Percentiles rank a stretch among this genome's conserved stretches.
Conservation (phyloP, 2,797 vertebrate genomes). For the Amblyopsis hoosieri region DNA sequence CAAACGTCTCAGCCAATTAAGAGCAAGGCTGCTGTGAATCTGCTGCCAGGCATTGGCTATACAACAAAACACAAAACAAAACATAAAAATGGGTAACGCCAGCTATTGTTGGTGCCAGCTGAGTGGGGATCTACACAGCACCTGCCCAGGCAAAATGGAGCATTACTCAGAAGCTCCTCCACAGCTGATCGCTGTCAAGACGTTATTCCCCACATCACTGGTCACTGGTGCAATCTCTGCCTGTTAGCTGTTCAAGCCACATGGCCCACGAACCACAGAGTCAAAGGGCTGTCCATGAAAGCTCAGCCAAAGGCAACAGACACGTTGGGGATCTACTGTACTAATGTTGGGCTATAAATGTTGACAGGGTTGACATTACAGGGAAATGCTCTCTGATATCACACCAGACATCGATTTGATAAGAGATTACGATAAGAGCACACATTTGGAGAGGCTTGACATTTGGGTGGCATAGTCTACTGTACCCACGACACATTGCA, state of each 20-base stretch:
- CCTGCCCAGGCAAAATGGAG: conserved; percentile 26
- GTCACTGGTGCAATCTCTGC: background rate
- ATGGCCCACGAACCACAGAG: background rate
- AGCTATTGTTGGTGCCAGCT: conserved; percentile 25
- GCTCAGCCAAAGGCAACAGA: background rate
- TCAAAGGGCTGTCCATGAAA: background rate
- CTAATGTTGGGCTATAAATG: background rate
- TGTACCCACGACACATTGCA: too few relatives aligned
- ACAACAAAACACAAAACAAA: conserved; percentile 26
- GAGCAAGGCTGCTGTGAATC: conserved; percentile 25
- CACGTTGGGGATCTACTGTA: background rate
- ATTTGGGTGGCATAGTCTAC: too few relatives aligned
- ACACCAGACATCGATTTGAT: background rate
- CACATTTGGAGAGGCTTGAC: too few relatives aligned
- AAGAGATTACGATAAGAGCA: background rate
- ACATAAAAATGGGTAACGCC: conserved; percentile 29
- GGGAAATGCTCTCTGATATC: background rate
- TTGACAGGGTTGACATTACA: background rate
- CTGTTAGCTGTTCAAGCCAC: background rate
- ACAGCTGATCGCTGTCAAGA: background rate
- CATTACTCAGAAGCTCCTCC: conserved; percentile 5
- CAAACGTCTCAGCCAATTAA: conserved; percentile 49
- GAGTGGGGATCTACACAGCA: conserved; percentile 28
- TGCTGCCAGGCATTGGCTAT: conserved; percentile 42
- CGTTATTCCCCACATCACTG: background rate